A percentile compares a stretch with the other conserved stretches of the same genome.
These are phyloP conservation scores for Pangasius larnaudii DNA, from an alignment of 2,797 vertebrate genomes.

Conservation along the genomic window DNA sequence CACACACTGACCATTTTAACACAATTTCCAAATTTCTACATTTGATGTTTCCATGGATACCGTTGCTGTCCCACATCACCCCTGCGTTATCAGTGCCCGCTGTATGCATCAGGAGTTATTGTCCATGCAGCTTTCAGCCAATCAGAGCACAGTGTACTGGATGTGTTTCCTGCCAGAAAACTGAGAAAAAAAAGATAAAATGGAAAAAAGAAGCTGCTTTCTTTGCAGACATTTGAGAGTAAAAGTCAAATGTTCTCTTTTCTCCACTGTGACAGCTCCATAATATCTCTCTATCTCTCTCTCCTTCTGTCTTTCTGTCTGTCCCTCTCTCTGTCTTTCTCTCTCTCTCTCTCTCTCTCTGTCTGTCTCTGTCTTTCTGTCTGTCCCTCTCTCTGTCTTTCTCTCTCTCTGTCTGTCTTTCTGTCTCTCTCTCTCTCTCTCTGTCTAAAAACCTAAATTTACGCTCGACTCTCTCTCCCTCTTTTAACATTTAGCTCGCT, in stretches of 20 bases:
- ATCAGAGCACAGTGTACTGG: not conserved
- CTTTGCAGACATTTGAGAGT: not conserved
- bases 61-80: not conserved
- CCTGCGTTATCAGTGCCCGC: not conserved
- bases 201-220: not conserved
- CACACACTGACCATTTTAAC: not conserved
- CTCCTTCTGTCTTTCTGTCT: not conserved
- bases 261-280: conserved; percentile 6
- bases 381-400: too few relatives aligned
- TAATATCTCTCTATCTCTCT: not conserved
- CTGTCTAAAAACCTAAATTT: conserved; percentile 2
- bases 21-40: not conserved
- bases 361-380: not conserved
- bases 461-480: conserved; percentile 21
- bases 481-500: conserved; percentile 34
- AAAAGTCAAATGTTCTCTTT: not conserved
- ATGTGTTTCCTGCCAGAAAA: not conserved
- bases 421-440: not conserved
- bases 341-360: not conserved
- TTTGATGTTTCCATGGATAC: not conserved
- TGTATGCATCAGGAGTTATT: not conserved
- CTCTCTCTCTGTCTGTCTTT: not conserved
- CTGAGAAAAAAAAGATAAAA: not conserved
- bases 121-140: not conserved
- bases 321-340: too few relatives aligned